These are phyloP conservation scores for Rhopalosiphum nymphaeae DNA, from an alignment of 2,888 invertebrate genomes.

Conservation along the genomic window DNA sequence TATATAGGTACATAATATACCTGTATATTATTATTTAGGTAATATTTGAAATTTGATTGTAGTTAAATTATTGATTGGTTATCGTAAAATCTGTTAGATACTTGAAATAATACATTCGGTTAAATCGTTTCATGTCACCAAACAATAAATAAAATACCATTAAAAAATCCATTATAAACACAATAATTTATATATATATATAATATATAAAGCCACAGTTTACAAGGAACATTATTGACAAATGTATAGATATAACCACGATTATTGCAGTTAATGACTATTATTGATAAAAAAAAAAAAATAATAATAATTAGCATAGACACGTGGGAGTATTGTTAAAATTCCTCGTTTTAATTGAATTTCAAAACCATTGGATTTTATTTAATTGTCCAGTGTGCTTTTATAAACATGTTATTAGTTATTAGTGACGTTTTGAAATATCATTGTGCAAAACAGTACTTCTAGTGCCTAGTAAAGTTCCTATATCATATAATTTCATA, in stretches of 20 bases:
- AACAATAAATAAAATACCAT: background rate
- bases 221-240: background rate
- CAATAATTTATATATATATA: background rate
- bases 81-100: background rate
- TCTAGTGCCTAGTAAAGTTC: background rate
- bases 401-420: background rate
- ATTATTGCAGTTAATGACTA: background rate
- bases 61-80: background rate
- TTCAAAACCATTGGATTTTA: background rate
- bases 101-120: background rate
- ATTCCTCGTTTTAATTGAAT: background rate
- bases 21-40: background rate
- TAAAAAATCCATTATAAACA: background rate
- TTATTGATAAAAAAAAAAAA: background rate
- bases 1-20: no score
- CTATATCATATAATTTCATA: background rate
- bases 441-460: background rate
- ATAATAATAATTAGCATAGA: background rate
- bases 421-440: background rate
- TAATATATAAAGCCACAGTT: background rate
- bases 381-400: background rate
- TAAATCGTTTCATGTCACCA: background rate
- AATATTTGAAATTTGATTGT: background rate
- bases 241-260: background rate
- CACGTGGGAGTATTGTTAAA: background rate